A percentile compares a stretch with the other conserved stretches of the same genome.
phyloP scores from a whole-genome alignment of 2,797 vertebrate species.

The Falco columbarius region DNA sequence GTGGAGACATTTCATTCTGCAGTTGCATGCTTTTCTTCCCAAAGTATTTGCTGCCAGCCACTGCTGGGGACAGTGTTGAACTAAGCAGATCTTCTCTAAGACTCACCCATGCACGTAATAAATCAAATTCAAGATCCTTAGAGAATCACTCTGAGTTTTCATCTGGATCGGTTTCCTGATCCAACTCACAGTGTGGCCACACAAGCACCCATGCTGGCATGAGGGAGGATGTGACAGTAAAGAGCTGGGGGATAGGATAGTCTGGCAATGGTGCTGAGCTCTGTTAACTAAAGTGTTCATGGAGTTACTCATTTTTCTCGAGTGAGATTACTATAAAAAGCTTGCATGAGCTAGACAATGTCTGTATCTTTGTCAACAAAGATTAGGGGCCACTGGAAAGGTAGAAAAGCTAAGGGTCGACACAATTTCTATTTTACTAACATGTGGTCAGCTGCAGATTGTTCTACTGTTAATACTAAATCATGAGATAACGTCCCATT shows the following conservation, averaged over 20 bases:
- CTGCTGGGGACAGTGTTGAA: not conserved
- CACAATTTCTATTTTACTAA: not conserved
- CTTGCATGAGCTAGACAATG: not conserved
- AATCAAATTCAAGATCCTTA: not conserved
- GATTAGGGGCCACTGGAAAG: not conserved
- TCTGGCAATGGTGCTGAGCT: not conserved
- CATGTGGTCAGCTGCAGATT: not conserved
- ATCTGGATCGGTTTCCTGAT: not conserved
- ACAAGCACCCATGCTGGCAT: not conserved
- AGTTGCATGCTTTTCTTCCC: not conserved
- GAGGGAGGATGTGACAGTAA: not conserved
- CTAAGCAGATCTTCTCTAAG: not conserved
- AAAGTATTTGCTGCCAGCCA: not conserved
- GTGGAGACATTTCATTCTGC: not conserved
- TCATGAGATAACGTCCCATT: not conserved
- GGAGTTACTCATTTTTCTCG: not conserved
- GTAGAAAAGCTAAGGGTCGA: not conserved
- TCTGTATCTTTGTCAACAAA: not conserved
- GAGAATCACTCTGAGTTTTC: not conserved
- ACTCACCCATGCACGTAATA: not conserved
- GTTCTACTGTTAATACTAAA: not conserved
- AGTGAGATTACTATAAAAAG: not conserved
- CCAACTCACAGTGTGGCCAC: not conserved
- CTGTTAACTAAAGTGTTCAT: not conserved
- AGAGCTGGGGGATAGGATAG: not conserved